Conservation (phyloP, 2,113 vertebrate genomes). For the Corapipo altera region DNA sequence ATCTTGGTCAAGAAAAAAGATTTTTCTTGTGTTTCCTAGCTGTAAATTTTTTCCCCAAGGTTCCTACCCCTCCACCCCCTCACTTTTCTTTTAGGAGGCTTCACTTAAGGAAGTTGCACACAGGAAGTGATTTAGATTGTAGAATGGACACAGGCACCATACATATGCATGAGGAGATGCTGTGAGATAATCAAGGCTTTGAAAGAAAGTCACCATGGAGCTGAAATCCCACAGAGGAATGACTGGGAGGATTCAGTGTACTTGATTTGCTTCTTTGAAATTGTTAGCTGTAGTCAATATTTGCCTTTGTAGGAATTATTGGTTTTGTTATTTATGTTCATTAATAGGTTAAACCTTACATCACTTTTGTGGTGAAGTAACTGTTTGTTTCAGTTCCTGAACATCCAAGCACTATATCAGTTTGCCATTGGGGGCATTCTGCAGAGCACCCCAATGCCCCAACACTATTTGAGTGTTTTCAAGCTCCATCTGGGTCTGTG, state of each 20-base stretch:
- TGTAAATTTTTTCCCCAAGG: neutral
- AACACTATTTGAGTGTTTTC: fast-evolving
- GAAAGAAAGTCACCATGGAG: neutral
- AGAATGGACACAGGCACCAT: neutral
- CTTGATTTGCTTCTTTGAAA: neutral
- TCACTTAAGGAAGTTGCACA: neutral
- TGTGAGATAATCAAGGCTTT: neutral
- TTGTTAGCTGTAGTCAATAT: neutral
- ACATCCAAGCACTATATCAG: neutral
- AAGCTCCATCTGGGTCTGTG: neutral
- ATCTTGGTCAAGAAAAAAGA: neutral
- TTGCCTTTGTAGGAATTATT: neutral
- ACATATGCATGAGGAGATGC: neutral
- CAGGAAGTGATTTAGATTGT: neutral
- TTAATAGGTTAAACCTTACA: neutral
- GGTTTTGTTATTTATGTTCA: neutral
- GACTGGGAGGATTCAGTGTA: neutral
- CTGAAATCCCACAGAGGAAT: neutral
- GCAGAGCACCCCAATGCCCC: neutral
- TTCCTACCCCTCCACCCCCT: neutral
- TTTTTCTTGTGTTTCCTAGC: neutral
- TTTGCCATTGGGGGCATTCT: neutral
- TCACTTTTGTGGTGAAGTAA: neutral
- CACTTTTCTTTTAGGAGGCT: neutral
- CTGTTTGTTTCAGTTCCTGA: neutral